phyloP scores from a whole-genome alignment of 2,888 invertebrate species.

The Phorcus lineatus region DNA sequence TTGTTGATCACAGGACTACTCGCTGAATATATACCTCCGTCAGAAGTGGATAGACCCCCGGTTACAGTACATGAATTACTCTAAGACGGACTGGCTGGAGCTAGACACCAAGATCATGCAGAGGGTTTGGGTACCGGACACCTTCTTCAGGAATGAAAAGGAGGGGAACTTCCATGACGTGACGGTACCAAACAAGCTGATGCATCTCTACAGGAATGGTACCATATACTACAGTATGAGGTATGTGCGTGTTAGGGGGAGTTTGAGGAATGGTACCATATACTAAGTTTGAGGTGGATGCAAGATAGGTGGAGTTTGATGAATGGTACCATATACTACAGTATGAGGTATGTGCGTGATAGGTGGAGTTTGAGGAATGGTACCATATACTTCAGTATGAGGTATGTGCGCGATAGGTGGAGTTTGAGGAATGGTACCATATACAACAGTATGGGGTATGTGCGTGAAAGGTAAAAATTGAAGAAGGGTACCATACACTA shows the following conservation, averaged over 20 bases:
- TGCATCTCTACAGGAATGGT: constrained; percentile 68
- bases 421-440: constrained; percentile 69
- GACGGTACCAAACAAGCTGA: constrained; percentile 68
- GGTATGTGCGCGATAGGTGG: too few relatives aligned
- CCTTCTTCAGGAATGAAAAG: constrained; percentile 70
- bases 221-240: constrained; percentile 68
- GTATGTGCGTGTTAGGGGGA: constrained; percentile 45
- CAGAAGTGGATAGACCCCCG: constrained; percentile 61
- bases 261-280: too few relatives aligned
- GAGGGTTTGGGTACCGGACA: constrained; percentile 69
- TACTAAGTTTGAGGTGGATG: too few relatives aligned
- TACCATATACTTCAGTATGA: too few relatives aligned
- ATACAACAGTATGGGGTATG: constrained; percentile 66
- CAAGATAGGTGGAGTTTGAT: too few relatives aligned
- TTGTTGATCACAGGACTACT: constrained; percentile 51
- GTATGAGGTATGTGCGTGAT: constrained; percentile 57
- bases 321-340: constrained; percentile 68
- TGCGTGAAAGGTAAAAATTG: too few relatives aligned
- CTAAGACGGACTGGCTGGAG: constrained; percentile 50
- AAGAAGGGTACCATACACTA: too few relatives aligned
- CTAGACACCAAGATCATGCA: constrained; percentile 61
- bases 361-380: too few relatives aligned
- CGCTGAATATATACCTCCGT: constrained; percentile 57
- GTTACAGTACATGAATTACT: constrained; percentile 50
- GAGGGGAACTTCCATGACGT: constrained; percentile 65